Base-by-base conservation (phyloP, 2,888 invertebrate genomes). In the Volucella bombylans region DNA sequence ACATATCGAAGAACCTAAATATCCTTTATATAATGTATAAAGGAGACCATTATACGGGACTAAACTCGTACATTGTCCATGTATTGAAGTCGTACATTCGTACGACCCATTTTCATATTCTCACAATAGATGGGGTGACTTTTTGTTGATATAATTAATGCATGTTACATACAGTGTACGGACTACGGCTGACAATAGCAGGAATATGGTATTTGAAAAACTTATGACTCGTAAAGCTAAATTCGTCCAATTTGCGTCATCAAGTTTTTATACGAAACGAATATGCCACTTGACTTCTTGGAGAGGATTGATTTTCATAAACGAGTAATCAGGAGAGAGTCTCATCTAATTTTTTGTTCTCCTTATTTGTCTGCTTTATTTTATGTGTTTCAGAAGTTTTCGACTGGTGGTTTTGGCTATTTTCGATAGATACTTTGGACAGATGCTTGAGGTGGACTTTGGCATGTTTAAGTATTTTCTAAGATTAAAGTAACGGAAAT, bases 161-260 rank as follows among this genome's bases (percentile, higher is more conserved):
- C 69, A 62, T 77, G 69, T 31, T 31, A 31, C 31, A 31, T 14
- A 67, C 12, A 43, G 8, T 38, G 10, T 50, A 59, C 49, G 39
- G 6, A 57, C n/a, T n/a, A n/a, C 39, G 47, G 73, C 31, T 74
- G 64, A 52, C 78, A 71, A 49, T 57, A 55, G 47, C 41, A 31
- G 41, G 57, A 39, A 61, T 50, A 74, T 14, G 47, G 18, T 50
- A 45, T 57, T 4, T 14, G 45, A 54, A 67, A 55, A 64, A 68
- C 47, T 65, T 64, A 62, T 74, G 74, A 68, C 57, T 69, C 50
- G 81, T 41, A 47, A 57, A 71, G 52, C 69, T 69, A 76, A 81
- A 76, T 76, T 65, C 47, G 59, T 59, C 61, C 65, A 43, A 81
- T 59, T 47, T 81, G 76, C 81, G 81, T 81, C 81, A 81, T 81